These are phyloP conservation scores for Ciconia boyciana DNA, from an alignment of 2,113 vertebrate species.

Conservation along the genomic window DNA sequence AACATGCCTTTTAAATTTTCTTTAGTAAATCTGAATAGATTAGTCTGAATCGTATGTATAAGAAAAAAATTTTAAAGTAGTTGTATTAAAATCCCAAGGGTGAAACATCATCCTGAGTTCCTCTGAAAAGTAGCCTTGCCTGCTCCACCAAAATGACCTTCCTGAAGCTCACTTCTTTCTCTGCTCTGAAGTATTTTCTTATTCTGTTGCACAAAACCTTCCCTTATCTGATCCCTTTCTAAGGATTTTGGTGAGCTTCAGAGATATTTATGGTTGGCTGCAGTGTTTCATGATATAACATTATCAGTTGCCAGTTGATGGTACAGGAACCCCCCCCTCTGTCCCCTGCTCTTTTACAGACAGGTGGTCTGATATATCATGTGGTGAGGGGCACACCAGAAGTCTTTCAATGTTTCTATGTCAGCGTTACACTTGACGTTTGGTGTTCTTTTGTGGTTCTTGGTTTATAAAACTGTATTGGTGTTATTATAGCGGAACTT, in stretches of 20 bases:
- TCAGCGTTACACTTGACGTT: background rate
- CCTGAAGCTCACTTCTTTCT: background rate
- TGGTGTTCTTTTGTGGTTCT: background rate
- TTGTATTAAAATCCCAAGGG: background rate
- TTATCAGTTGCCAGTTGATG: background rate
- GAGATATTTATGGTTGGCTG: background rate
- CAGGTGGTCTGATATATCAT: background rate
- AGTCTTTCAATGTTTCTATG: background rate
- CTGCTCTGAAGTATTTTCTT: background rate
- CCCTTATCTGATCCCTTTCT: background rate
- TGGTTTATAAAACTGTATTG: background rate
- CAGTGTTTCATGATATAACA: background rate
- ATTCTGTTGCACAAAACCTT: background rate
- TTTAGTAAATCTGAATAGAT: background rate
- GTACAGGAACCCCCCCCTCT: rapidly evolving
- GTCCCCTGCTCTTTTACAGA: background rate
- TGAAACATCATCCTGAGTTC: background rate
- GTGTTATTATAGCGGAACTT: background rate
- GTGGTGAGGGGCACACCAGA: rapidly evolving
- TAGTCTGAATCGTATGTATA: background rate
- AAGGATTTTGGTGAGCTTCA: background rate
- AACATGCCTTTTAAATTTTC: background rate
- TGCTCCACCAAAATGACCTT: background rate
- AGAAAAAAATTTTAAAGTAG: background rate
- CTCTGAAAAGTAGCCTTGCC: background rate